A percentile compares a stretch with the other conserved stretches of the same genome.
phyloP scores from a whole-genome alignment of 2,888 invertebrate species.

The Idaea aversata region DNA sequence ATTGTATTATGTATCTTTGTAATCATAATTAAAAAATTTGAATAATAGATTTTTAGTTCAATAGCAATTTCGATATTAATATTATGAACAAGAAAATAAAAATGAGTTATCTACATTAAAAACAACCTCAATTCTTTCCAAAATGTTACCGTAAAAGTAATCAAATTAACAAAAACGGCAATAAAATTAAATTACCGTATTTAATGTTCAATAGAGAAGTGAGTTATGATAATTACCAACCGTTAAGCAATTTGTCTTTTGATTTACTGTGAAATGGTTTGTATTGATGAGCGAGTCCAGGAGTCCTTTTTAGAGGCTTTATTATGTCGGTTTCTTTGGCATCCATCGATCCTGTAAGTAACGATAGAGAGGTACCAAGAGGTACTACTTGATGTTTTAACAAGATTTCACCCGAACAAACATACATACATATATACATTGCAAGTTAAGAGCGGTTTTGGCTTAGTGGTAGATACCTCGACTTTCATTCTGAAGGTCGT shows the following conservation, averaged over 20 bases:
- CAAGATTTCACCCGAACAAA: too few relatives aligned
- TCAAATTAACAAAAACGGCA: slow-evolving; percentile 11
- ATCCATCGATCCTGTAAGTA: slow-evolving; percentile 25
- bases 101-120: background rate
- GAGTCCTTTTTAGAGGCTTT: slow-evolving; percentile 18
- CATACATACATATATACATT: too few relatives aligned
- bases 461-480: too few relatives aligned
- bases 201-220: slow-evolving; percentile 8
- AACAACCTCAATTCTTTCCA: background rate
- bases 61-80: too few relatives aligned
- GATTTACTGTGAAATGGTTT: slow-evolving; percentile 23
- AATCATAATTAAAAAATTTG: background rate
- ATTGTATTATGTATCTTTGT: too few relatives aligned
- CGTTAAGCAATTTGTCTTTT: slow-evolving; percentile 30
- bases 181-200: slow-evolving; percentile 10
- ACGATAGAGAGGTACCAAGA: background rate
- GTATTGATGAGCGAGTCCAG: slow-evolving; percentile 14
- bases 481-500: too few relatives aligned
- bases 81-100: background rate
- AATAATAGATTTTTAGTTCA: background rate
- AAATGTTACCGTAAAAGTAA: background rate
- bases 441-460: too few relatives aligned
- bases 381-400: too few relatives aligned
- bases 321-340: slow-evolving; percentile 15
- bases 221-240: slow-evolving; percentile 22